These are phyloP conservation scores for Eucidaris tribuloides DNA, from an alignment of 35 echinoderm and acorn worm genomes.

Conservation along the genomic window DNA sequence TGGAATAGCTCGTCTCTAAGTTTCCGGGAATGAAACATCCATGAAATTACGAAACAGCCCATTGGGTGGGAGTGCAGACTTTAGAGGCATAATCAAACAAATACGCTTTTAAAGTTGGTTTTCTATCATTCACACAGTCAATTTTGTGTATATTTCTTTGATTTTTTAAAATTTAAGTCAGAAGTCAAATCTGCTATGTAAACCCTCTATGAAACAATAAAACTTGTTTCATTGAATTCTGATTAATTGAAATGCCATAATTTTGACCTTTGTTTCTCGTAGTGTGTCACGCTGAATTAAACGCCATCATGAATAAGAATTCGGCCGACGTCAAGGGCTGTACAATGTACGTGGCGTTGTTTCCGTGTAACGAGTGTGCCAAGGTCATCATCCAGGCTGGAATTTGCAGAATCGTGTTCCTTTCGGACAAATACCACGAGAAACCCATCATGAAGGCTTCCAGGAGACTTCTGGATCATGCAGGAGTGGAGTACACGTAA, in stretches of 20 bases:
- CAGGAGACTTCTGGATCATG: conserved; percentile 63
- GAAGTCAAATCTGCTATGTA: not conserved
- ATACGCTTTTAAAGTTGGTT: no score
- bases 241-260: not conserved
- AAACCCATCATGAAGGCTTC: conserved; percentile 75
- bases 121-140: no score
- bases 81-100: no score
- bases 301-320: conserved; percentile 95
- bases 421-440: conserved; percentile 80
- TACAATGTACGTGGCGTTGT: conserved; percentile 88
- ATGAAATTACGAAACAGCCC: no score
- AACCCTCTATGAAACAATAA: not conserved
- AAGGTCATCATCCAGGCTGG: conserved; percentile 94
- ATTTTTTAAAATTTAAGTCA: not conserved
- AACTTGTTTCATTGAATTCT: not conserved
- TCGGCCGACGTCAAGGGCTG: conserved; percentile 87
- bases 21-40: no score
- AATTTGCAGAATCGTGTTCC: conserved; percentile 65
- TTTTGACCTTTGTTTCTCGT: not conserved
- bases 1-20: no score
- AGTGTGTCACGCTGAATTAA: conserved; percentile 95
- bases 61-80: no score
- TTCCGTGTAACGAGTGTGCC: conserved; percentile 97
- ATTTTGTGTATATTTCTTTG: not conserved
- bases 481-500: conserved; percentile 74